A percentile compares a stretch with the other conserved stretches of the same genome.
phyloP scores from a whole-genome alignment of 92 coral and sea anemone species.

The Actinostola sp. region DNA sequence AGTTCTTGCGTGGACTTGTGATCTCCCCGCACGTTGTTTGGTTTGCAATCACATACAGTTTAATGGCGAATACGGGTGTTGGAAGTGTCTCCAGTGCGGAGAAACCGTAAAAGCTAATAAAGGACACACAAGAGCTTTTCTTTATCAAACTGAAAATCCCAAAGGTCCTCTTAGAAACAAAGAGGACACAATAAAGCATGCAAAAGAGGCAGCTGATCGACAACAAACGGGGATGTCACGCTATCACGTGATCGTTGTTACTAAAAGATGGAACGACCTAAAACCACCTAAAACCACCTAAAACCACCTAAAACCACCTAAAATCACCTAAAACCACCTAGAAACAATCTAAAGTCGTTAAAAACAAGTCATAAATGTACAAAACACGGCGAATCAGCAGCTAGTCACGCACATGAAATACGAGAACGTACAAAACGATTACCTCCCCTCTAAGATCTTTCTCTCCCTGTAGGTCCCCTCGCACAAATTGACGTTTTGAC shows the following conservation, averaged over 20 bases:
- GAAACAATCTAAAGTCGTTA: no score
- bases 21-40: slow-evolving; percentile 71
- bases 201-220: slow-evolving; percentile 27
- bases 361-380: no score
- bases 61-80: slow-evolving; percentile 68
- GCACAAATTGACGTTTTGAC: no score
- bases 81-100: slow-evolving; percentile 72
- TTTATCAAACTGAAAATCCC: slow-evolving; percentile 52
- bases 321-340: no score
- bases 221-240: slow-evolving; percentile 20
- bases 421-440: no score
- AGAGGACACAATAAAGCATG: slow-evolving; percentile 31
- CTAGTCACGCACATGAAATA: no score
- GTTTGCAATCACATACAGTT: slow-evolving; percentile 70
- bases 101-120: slow-evolving; percentile 46
- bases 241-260: slow-evolving; percentile 21
- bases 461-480: no score
- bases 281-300: no score
- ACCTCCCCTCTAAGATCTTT: no score
- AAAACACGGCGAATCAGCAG: no score
- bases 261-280: no score
- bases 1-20: slow-evolving; percentile 41
- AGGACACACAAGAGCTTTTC: slow-evolving; percentile 28
- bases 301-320: no score
- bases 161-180: slow-evolving; percentile 62